Percentiles rank a stretch among this genome's conserved stretches.
Conservation (phyloP, 2,113 vertebrate species). For the Petrocephalus zakoni region DNA sequence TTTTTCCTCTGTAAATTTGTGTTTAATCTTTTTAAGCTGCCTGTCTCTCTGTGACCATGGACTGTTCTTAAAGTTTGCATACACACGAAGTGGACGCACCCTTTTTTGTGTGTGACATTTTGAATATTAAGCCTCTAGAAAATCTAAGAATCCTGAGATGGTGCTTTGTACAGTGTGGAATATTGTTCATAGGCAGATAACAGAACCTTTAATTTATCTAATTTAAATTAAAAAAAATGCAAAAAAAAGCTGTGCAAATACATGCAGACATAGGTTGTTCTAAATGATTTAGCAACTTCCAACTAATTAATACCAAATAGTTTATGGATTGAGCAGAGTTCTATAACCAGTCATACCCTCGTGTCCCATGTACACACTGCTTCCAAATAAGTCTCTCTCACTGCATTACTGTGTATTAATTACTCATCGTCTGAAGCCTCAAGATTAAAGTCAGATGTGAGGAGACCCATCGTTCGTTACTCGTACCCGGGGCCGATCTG, state of each 20-base stretch:
- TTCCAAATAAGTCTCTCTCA: constrained; percentile 7
- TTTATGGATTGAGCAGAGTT: constrained; percentile 34
- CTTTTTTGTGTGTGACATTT: constrained; percentile 43
- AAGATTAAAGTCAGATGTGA: constrained; percentile 37
- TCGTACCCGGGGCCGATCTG: constrained; percentile 36
- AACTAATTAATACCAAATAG: constrained; percentile 38
- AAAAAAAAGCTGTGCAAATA: constrained; percentile 45
- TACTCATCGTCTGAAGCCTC: background rate
- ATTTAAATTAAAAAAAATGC: constrained; percentile 56
- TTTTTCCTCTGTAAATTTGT: constrained; percentile 26
- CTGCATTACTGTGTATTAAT: constrained; percentile 36
- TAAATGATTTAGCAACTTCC: constrained; percentile 42
- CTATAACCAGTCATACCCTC: constrained; percentile 39
- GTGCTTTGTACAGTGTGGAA: constrained; percentile 69
- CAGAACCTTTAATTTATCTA: constrained; percentile 59
- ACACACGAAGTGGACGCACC: constrained; percentile 40
- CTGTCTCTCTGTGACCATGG: constrained; percentile 62
- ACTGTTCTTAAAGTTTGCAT: constrained; percentile 63
- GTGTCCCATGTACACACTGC: constrained; percentile 56
- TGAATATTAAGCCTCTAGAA: constrained; percentile 31
- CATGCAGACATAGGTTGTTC: constrained; percentile 40
- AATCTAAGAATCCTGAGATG: constrained; percentile 53
- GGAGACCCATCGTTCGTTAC: constrained; percentile 29
- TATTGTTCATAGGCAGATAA: constrained; percentile 63
- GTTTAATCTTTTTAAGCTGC: constrained; percentile 44